Percentiles rank a stretch among this genome's conserved stretches.
These are phyloP conservation scores for Maniola jurtina DNA, from an alignment of 1,140 invertebrate genomes.

Conservation along the genomic window DNA sequence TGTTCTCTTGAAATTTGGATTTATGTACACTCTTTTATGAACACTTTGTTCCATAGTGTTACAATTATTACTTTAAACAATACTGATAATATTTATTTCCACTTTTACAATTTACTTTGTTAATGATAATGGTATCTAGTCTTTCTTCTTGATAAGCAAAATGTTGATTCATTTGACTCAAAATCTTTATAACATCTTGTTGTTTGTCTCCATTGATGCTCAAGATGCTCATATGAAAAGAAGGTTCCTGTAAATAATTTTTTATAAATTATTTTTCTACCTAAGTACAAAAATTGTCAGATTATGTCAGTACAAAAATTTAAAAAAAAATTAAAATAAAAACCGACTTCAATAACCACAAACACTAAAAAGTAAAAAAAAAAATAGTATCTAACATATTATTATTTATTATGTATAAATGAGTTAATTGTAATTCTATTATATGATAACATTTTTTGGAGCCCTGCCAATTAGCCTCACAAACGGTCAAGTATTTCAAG, in stretches of 20 bases:
- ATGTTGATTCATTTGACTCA: constrained; percentile 50
- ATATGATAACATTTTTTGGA: too few relatives aligned
- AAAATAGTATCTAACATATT: too few relatives aligned
- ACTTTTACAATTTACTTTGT: constrained; percentile 58
- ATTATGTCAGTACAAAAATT: too few relatives aligned
- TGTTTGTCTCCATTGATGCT: constrained; percentile 82
- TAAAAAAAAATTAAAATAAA: too few relatives aligned
- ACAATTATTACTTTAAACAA: constrained; percentile 29
- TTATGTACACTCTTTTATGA: constrained; percentile 58
- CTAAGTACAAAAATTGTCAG: too few relatives aligned
- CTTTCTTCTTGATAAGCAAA: constrained; percentile 42
- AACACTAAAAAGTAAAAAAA: too few relatives aligned
- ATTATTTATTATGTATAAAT: too few relatives aligned
- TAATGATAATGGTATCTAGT: constrained; percentile 36
- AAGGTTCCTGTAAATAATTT: constrained; percentile 80
- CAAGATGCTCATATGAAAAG: constrained; percentile 84
- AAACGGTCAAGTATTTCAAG: too few relatives aligned
- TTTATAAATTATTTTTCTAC: constrained; percentile 10
- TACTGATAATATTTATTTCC: constrained; percentile 66
- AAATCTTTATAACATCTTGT: constrained; percentile 58
- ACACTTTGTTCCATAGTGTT: constrained; percentile 36
- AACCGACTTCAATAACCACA: too few relatives aligned
- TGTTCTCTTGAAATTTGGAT: constrained; percentile 61
- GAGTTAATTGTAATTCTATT: too few relatives aligned
- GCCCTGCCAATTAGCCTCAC: too few relatives aligned